Evolutionary conservation across 64 coral and sea anemone species (phyloP).

Genomic region (Cladopsammia gracilis): DNA sequence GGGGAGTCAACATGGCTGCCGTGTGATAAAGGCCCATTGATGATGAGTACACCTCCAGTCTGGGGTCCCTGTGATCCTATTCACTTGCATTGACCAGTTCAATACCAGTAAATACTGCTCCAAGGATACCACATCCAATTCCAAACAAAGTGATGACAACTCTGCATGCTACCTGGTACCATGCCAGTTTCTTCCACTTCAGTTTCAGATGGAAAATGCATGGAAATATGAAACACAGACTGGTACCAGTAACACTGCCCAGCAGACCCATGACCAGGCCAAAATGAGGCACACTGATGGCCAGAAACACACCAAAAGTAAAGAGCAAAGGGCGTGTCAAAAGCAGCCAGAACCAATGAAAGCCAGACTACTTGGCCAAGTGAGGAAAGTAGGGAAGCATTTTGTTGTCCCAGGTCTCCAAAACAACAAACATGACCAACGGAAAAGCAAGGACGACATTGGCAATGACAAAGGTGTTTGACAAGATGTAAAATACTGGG

Average conservation of each 20-base stretch:
- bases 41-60: too few relatives aligned
- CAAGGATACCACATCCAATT: slow-evolving; percentile 21
- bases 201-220: slow-evolving; percentile 39
- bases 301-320: slow-evolving; percentile 80
- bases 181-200: slow-evolving; percentile 24
- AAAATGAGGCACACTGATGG: slow-evolving; percentile 89
- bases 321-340: slow-evolving; percentile 69
- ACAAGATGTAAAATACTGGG: slow-evolving; percentile 65
- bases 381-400: slow-evolving; percentile 85
- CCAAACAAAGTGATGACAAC: not conserved
- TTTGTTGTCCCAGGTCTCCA: slow-evolving; percentile 82
- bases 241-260: slow-evolving; percentile 87
- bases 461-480: slow-evolving; percentile 79
- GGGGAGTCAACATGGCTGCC: too few relatives aligned
- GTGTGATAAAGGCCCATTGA: too few relatives aligned
- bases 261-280: slow-evolving; percentile 87
- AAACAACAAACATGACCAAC: slow-evolving; percentile 78
- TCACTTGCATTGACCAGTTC: slow-evolving; percentile 16
- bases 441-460: slow-evolving; percentile 93
- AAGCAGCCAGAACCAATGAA: slow-evolving; percentile 84
- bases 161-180: slow-evolving; percentile 4
- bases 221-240: slow-evolving; percentile 74
- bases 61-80: too few relatives aligned
- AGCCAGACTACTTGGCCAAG: slow-evolving; percentile 49
- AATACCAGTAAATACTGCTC: slow-evolving; percentile 13